Percentiles rank a stretch among this genome's conserved stretches.
These are phyloP conservation scores for Tetheella fluctuosa DNA, from an alignment of 2,888 invertebrate species.

Conservation along the genomic window DNA sequence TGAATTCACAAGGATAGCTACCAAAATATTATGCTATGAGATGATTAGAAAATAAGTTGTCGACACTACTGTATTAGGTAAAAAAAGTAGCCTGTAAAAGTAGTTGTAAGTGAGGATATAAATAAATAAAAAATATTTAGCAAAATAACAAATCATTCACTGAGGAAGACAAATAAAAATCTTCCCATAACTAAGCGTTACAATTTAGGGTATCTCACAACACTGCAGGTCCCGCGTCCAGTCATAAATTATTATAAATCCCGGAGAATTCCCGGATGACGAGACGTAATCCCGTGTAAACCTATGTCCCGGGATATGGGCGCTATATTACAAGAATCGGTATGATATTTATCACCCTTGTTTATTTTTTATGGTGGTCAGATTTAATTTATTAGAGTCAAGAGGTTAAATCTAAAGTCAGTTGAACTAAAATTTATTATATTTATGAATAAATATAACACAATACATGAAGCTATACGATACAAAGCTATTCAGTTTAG, in stretches of 20 bases:
- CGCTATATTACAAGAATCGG: neutral
- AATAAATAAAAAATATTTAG: no score
- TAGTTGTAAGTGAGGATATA: no score
- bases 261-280: conserved; percentile 5
- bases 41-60: no score
- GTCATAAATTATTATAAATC: conserved; percentile 3
- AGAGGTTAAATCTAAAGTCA: neutral
- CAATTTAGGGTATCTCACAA: neutral
- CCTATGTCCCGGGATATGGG: neutral
- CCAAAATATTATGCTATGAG: no score
- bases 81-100: no score
- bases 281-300: conserved; percentile 4
- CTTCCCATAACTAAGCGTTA: neutral
- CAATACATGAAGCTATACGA: no score
- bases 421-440: no score
- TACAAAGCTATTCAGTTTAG: no score
- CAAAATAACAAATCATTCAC: no score
- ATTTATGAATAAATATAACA: no score
- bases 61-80: no score
- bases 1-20: no score
- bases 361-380: neutral
- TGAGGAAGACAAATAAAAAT: neutral
- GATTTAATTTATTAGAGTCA: neutral
- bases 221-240: neutral
- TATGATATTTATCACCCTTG: conserved; percentile 3